Conservation (phyloP, 2,797 vertebrate genomes). For the Poecilia gillii region DNA sequence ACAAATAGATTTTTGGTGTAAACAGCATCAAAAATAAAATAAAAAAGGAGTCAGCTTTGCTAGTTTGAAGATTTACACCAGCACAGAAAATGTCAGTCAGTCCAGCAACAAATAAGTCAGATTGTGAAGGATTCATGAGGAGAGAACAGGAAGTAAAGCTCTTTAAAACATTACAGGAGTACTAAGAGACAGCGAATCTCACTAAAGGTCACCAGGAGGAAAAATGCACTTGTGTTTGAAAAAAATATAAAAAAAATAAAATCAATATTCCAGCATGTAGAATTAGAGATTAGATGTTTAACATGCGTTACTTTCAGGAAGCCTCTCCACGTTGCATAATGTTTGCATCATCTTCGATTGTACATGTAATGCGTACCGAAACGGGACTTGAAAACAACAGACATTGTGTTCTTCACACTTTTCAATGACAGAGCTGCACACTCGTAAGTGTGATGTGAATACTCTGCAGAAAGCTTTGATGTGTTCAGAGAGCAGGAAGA, state of each 20-base stretch:
- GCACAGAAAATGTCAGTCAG: not conserved
- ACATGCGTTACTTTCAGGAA: slow-evolving; percentile 52
- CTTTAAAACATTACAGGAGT: slow-evolving; percentile 15
- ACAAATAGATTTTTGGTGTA: slow-evolving; percentile 2
- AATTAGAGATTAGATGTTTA: not conserved
- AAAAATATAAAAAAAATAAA: slow-evolving; percentile 23
- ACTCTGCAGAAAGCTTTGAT: slow-evolving; percentile 25
- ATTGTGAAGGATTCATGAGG: slow-evolving; percentile 1
- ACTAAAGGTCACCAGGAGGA: slow-evolving; percentile 29
- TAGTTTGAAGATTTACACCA: not conserved
- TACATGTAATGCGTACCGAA: slow-evolving; percentile 3
- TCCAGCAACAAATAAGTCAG: not conserved
- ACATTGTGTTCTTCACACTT: slow-evolving; percentile 25
- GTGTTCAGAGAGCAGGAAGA: slow-evolving; percentile 39
- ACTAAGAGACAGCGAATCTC: slow-evolving; percentile 31
- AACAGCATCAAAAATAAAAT: slow-evolving; percentile 13
- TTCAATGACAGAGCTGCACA: slow-evolving; percentile 11
- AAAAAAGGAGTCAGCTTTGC: not conserved
- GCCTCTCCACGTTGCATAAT: slow-evolving; percentile 45
- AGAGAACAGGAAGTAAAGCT: slow-evolving; percentile 13
- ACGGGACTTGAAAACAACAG: slow-evolving; percentile 47
- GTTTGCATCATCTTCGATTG: slow-evolving; percentile 32
- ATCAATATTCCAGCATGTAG: slow-evolving; percentile 8
- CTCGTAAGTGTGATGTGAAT: slow-evolving; percentile 3
- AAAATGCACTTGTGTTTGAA: slow-evolving; percentile 37